A percentile compares a stretch with the other conserved stretches of the same genome.
phyloP scores from a whole-genome alignment of 2,113 vertebrate species.

The Paedocypris sp. region DNA sequence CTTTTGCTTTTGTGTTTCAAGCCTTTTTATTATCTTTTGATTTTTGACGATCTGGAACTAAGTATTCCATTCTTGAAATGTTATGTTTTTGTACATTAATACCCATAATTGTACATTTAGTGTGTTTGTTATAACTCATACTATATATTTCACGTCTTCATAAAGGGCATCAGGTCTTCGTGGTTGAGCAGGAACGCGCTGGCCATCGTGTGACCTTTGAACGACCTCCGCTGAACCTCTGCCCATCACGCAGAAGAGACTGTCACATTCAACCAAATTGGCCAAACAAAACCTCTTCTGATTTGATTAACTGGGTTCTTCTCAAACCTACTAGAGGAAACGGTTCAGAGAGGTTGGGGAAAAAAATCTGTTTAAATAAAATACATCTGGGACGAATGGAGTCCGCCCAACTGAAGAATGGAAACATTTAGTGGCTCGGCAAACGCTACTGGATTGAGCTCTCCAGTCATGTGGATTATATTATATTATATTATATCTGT shows the following conservation, averaged over 20 bases:
- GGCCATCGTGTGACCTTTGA: slow-evolving; percentile 23
- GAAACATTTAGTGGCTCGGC: slow-evolving; percentile 28
- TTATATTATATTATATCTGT: slow-evolving; percentile 10
- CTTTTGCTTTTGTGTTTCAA: too few species aligned
- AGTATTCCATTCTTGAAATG: too few species aligned
- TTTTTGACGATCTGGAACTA: too few species aligned
- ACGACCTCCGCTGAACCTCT: slow-evolving; percentile 35
- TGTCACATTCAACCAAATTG: background rate
- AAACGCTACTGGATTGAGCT: background rate
- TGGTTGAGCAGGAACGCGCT: slow-evolving; percentile 35
- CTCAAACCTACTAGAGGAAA: slow-evolving; percentile 20
- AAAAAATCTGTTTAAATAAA: slow-evolving; percentile 27
- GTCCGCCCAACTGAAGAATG: slow-evolving; percentile 36
- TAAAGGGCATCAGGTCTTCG: slow-evolving; percentile 36
- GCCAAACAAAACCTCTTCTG: background rate
- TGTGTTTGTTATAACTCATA: too few species aligned
- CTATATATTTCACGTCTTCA: too few species aligned
- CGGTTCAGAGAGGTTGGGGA: slow-evolving; percentile 22
- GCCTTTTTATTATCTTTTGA: too few species aligned
- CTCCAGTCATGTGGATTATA: background rate
- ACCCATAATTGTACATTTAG: too few species aligned
- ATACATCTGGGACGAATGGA: slow-evolving; percentile 35
- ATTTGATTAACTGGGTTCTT: slow-evolving; percentile 19
- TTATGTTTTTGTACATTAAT: too few species aligned
- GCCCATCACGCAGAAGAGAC: background rate